phyloP scores from a whole-genome alignment of 2,797 vertebrate species.

The Semotilus atromaculatus region DNA sequence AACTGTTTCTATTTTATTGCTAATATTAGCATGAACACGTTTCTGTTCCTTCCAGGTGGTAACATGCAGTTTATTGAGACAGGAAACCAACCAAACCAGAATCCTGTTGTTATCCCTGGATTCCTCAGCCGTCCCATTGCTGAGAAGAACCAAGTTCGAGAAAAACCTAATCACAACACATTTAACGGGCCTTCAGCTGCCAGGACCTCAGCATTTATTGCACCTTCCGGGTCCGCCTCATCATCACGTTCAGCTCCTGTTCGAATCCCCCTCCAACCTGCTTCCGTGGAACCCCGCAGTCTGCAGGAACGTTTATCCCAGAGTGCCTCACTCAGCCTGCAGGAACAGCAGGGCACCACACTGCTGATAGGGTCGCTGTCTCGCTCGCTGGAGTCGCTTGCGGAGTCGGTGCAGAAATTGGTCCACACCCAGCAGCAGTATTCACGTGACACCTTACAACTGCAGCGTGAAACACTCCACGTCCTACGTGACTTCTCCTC shows the following conservation, averaged over 20 bases:
- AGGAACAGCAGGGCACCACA: slow-evolving; percentile 78
- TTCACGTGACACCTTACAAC: slow-evolving; percentile 75
- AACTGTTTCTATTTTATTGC: neutral
- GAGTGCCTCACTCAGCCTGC: slow-evolving; percentile 74
- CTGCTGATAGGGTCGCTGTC: slow-evolving; percentile 75
- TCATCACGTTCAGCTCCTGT: slow-evolving; percentile 1
- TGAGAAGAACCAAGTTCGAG: slow-evolving; percentile 43
- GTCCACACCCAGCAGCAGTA: slow-evolving; percentile 82
- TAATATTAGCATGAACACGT: neutral
- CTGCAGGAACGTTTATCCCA: slow-evolving; percentile 66
- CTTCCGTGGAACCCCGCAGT: slow-evolving; percentile 29
- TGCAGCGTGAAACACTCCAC: slow-evolving; percentile 79
- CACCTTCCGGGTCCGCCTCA: neutral
- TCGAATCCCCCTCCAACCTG: slow-evolving; percentile 28
- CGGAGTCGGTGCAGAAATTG: slow-evolving; percentile 77
- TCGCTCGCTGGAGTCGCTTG: slow-evolving; percentile 76
- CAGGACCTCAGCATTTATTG: neutral
- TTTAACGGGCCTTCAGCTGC: slow-evolving; percentile 27
- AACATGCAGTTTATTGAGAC: slow-evolving; percentile 19
- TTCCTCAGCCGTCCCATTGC: slow-evolving; percentile 10
- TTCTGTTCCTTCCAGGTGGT: slow-evolving; percentile 28
- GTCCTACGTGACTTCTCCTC: slow-evolving; percentile 78
- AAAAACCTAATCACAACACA: slow-evolving; percentile 46
- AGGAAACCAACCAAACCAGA: slow-evolving; percentile 20
- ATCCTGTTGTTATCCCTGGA: neutral